Percentiles rank a stretch among this genome's conserved stretches.
phyloP scores from a whole-genome alignment of 2,113 vertebrate genomes.

The Peromyscus maniculatus region DNA sequence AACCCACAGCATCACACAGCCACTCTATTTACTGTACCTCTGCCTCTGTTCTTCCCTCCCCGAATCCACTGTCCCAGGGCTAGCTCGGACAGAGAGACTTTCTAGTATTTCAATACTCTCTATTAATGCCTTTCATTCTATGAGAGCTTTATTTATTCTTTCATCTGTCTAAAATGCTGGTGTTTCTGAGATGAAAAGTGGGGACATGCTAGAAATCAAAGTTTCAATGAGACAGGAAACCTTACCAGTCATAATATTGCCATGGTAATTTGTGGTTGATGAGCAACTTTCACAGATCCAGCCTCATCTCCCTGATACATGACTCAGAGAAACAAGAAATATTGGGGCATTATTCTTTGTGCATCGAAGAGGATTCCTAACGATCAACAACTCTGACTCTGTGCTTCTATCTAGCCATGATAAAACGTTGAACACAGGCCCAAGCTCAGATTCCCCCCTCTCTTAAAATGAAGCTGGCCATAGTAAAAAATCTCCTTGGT shows the following conservation, averaged over 20 bases:
- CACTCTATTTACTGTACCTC: accelerated
- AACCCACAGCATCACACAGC: neutral
- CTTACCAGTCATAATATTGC: neutral
- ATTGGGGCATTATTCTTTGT: neutral
- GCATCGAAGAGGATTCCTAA: neutral
- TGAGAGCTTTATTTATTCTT: neutral
- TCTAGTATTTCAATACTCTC: neutral
- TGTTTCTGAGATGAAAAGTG: neutral
- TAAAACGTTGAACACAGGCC: neutral
- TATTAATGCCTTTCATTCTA: neutral
- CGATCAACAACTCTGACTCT: neutral
- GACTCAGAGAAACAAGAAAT: neutral
- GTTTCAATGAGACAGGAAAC: neutral
- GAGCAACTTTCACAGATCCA: neutral
- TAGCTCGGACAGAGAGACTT: neutral
- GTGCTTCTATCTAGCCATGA: neutral
- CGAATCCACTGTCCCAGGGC: accelerated
- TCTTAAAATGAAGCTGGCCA: neutral
- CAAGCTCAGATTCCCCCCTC: too few species aligned
- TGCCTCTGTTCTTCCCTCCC: neutral
- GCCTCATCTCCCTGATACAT: neutral
- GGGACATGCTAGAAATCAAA: neutral
- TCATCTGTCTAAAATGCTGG: conserved; percentile 5
- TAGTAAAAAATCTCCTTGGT: neutral
- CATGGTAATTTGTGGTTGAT: neutral